phyloP scores from a whole-genome alignment of 2,888 invertebrate species.

The Hybos culiciformis region DNA sequence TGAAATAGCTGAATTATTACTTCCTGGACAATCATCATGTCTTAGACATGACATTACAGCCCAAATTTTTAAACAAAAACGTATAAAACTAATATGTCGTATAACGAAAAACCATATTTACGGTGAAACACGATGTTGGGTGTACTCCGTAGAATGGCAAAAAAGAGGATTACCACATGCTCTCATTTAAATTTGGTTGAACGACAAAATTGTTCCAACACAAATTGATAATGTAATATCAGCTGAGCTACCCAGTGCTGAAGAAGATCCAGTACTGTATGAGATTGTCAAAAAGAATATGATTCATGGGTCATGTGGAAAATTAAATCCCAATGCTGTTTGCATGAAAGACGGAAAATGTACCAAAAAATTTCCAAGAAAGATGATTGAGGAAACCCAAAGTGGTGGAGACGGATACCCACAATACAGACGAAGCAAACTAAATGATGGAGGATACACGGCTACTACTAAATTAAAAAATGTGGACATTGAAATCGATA shows the following conservation, averaged over 20 bases:
- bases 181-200: constrained; percentile 24
- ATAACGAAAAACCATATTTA: constrained; percentile 13
- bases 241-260: constrained; percentile 18
- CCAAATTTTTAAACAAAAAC: constrained; percentile 14
- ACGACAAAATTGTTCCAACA: constrained; percentile 20
- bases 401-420: constrained; percentile 27
- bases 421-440: constrained; percentile 19
- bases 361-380: constrained; percentile 23
- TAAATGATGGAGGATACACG: background rate
- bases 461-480: constrained; percentile 9
- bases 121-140: constrained; percentile 16
- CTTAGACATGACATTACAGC: constrained; percentile 11
- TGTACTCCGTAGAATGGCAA: constrained; percentile 22
- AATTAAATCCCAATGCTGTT: constrained; percentile 16
- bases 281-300: constrained; percentile 22
- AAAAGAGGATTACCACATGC: constrained; percentile 26
- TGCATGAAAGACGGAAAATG: constrained; percentile 27
- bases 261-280: constrained; percentile 14
- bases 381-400: constrained; percentile 20
- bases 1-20: too few relatives aligned
- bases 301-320: constrained; percentile 27
- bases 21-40: constrained; percentile 8
- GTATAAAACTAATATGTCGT: constrained; percentile 13
- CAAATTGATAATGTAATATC: constrained; percentile 21
- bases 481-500: constrained; percentile 18